Evolutionary conservation across 2,888 invertebrate species (phyloP), one percentile per base, ranked within the genome.

Genomic region (Aporophyla nigra): DNA sequence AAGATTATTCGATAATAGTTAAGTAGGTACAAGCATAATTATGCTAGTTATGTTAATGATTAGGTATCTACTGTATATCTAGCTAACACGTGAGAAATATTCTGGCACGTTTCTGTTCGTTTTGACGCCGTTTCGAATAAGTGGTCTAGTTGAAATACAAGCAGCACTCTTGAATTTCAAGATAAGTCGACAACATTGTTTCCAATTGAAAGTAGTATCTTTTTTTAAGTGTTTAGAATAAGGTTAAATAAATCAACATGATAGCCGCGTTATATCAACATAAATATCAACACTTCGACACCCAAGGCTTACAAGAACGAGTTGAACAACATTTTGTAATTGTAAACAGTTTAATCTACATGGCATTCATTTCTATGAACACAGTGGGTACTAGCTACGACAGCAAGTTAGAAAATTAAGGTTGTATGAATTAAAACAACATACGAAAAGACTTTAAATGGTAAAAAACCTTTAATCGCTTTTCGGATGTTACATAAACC

Each of bases 181-280:
- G 40, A 67, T 66, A 24, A 12, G 1, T 62, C 1, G 7, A 73
- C 66, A 2, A 67, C 40, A 73, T 61, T 68, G 63, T 79, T 79
- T 49, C n/a, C n/a, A 59, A 58, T 58, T 59, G 33, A 58, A 58
- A 43, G 19, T 27, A 27, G 53, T 63, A 79, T 68, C 63, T 12
- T 46, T 76, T n/a, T 33, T 69, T 2, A 63, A 74, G 79, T 69
- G 79, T 79, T 74, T 79, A 27, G 40, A 61, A 78, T 46, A 63
- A 24, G 58, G 63, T 78, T 71, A 58, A 21, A 53, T 19, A 58
- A 21, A 61, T 19, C 33, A 63, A 76, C 71, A 63, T 27, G 58
- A 49, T 76, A 74, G 33, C 46, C 19, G n/a, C 19, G 27, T 21
- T 59, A 40, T 24, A 76, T 53, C 27, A 61, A 72, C 19, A 33